These are phyloP conservation scores for Pristionchus fissidentatus DNA, from an alignment of 2,888 invertebrate species.

Conservation along the genomic window DNA sequence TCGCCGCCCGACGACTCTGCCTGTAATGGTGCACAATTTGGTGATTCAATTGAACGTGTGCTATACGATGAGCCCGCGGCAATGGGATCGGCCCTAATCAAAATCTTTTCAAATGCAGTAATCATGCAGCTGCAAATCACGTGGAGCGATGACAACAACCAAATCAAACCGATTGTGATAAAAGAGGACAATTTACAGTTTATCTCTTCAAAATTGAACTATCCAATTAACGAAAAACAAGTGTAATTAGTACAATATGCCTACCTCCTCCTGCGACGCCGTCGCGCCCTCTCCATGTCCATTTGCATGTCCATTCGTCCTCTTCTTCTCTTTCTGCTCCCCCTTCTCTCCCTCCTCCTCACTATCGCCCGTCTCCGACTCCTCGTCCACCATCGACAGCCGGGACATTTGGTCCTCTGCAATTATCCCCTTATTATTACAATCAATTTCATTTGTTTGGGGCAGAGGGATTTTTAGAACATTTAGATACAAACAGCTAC, in stretches of 20 bases:
- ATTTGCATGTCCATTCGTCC: background rate
- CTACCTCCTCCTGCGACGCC: background rate
- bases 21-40: background rate
- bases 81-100: background rate
- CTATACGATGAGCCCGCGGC: background rate
- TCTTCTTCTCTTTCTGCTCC: background rate
- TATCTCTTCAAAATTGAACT: background rate
- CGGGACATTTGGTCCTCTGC: background rate
- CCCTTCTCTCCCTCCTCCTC: background rate
- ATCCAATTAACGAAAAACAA: background rate
- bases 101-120: too few relatives aligned
- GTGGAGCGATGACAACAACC: too few relatives aligned
- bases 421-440: background rate
- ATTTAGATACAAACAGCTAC: too few relatives aligned
- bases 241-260: background rate
- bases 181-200: too few relatives aligned
- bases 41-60: background rate
- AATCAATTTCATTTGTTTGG: too few relatives aligned
- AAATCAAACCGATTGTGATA: too few relatives aligned
- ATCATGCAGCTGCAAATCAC: too few relatives aligned
- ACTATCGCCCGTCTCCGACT: background rate
- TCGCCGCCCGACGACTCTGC: background rate
- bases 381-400: background rate
- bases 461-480: too few relatives aligned
- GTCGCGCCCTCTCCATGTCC: background rate